Evolutionary conservation across 2,797 vertebrate genomes (phyloP), one percentile per base, ranked within the genome.

Genomic region (Neoniphon sammara): DNA sequence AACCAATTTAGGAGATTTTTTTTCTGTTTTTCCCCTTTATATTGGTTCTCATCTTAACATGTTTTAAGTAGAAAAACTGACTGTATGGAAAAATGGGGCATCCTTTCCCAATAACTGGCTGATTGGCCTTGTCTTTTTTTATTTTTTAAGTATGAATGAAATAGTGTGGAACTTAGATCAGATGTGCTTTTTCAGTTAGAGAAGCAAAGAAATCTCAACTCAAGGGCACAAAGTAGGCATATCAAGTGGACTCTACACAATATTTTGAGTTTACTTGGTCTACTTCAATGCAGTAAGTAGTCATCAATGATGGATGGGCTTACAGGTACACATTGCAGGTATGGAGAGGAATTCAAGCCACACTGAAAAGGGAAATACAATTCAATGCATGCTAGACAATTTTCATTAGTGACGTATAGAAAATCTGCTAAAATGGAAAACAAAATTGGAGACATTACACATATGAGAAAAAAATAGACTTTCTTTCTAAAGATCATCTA

Each of bases 61-160:
- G 12, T 82, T 79, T 71, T 47, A 49, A 77, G 25, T 66, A 66
- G 9, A 56, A 56, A 25, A 67, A 44, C 12, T 49, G 27, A 75
- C 66, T 58, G 42, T 61, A 53, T 54, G 30, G 52, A 49, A 34
- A 27, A 21, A 15, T 15, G 42, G 42, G 42, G 5, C 46, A 34
- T 34, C 30, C n/a, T 63, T 21, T 58, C 23, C 60, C 15, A 8
- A 53, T 20, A 74, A 54, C 15, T 23, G 15, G 1, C 60, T 14
- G 14, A 52, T 20, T 39, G n/a, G 14, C 60, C 36, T 34, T 20
- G 11, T 12, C 49, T 64, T 62, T 44, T 46, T 36, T 11, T 23
- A 36, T n/a, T 53, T 53, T 36, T 17, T 50, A 7, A 50, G 46
- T 39, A 44, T 15, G 12, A 15, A 15, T 44, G 47, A 50, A 53